phyloP scores from a whole-genome alignment of 2,888 invertebrate genomes.

The Mermis nigrescens region DNA sequence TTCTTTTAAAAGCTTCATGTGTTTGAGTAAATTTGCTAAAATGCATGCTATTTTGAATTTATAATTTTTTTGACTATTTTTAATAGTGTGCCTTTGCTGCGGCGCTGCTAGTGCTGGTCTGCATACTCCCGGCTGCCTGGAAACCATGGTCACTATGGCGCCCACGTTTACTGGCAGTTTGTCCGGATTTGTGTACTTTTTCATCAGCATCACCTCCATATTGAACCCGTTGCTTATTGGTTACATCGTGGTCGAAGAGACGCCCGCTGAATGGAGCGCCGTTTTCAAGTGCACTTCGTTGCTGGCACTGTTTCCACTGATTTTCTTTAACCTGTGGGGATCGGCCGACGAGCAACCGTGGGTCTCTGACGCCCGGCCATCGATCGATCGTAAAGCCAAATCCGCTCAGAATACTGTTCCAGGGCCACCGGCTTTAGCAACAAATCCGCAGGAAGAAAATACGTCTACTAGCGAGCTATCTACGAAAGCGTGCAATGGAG shows the following conservation, averaged over 20 bases:
- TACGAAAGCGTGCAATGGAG: too few relatives aligned
- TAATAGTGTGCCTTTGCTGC: neutral
- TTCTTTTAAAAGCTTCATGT: too few relatives aligned
- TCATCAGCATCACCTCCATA: slow-evolving; percentile 4
- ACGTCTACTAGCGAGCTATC: too few relatives aligned
- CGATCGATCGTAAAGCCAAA: too few relatives aligned
- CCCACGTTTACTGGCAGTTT: slow-evolving; percentile 9
- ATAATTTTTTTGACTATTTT: too few relatives aligned
- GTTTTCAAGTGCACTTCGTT: neutral
- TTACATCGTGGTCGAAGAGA: neutral
- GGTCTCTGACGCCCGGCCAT: too few relatives aligned
- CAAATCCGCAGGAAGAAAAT: too few relatives aligned
- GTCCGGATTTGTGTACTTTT: slow-evolving; percentile 6
- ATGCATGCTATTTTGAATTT: too few relatives aligned
- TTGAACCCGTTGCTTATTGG: neutral
- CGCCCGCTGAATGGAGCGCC: neutral
- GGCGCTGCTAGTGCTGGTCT: slow-evolving; percentile 9
- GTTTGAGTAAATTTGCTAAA: too few relatives aligned
- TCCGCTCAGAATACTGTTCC: too few relatives aligned
- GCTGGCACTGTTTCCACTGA: slow-evolving; percentile 8
- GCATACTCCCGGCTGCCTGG: slow-evolving; percentile 9
- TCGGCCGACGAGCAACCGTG: slow-evolving; percentile 10
- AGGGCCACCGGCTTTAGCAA: too few relatives aligned
- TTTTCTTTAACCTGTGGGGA: slow-evolving; percentile 9
- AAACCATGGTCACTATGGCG: slow-evolving; percentile 9